phyloP scores from a whole-genome alignment of 2,888 invertebrate genomes.

The Hofmannophila pseudospretella region DNA sequence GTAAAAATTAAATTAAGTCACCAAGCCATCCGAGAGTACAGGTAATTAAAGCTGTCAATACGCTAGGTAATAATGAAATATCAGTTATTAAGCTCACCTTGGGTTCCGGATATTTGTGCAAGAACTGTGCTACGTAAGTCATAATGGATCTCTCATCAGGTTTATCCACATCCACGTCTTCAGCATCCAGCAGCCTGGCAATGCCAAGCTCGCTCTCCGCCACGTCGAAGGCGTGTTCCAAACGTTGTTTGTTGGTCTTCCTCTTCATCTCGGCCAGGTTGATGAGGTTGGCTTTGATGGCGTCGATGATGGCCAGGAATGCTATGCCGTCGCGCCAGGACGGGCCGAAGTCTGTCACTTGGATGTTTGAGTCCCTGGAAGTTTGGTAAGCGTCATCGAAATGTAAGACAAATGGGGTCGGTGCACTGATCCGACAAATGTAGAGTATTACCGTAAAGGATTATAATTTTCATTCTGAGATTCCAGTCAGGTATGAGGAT shows the following conservation, averaged over 20 bases:
- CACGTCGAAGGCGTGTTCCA: constrained; percentile 95
- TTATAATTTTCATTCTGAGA: too few species aligned
- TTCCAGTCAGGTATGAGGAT: too few species aligned
- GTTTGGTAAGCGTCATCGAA: too few species aligned
- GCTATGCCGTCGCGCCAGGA: constrained; percentile 98
- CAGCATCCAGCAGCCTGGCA: constrained; percentile 93
- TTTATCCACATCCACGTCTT: constrained; percentile 96
- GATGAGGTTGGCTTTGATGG: constrained; percentile 94
- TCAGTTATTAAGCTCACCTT: constrained; percentile 73
- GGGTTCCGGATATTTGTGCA: constrained; percentile 95
- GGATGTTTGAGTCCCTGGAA: constrained; percentile 88
- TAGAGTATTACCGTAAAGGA: too few species aligned
- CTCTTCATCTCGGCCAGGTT: constrained; percentile 89
- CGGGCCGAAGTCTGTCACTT: constrained; percentile 94
- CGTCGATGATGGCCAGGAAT: constrained; percentile 96
- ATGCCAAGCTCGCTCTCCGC: constrained; percentile 95
- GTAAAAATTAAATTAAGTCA: too few species aligned
- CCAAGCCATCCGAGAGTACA: too few species aligned
- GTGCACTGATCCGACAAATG: too few species aligned
- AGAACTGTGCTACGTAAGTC: constrained; percentile 98
- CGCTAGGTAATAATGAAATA: too few species aligned
- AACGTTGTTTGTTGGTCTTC: constrained; percentile 86
- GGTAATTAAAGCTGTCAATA: too few species aligned
- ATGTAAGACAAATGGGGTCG: too few species aligned
- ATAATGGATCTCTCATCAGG: constrained; percentile 98